phyloP scores from a whole-genome alignment of 92 coral and sea anemone genomes.

The Parazoanthus swiftii region DNA sequence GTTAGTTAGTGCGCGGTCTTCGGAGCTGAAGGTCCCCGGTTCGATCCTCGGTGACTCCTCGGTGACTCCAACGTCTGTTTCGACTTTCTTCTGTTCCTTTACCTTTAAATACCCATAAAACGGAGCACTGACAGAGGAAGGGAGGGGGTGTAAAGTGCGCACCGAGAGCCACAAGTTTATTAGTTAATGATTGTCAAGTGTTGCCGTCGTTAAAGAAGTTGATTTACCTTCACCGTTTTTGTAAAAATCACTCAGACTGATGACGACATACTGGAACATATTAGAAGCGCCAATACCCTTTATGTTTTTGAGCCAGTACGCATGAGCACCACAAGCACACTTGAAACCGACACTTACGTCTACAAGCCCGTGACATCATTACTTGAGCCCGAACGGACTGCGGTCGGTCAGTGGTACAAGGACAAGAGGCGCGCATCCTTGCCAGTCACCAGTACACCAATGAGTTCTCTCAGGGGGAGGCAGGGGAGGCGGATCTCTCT shows the following conservation, averaged over 20 bases:
- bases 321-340: conserved; percentile 12
- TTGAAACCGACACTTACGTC: neutral
- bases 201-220: too few relatives aligned
- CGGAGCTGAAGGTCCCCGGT: too few relatives aligned
- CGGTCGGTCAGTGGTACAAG: neutral
- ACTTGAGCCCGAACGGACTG: neutral
- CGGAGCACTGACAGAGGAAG: too few relatives aligned
- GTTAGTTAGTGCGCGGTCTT: too few relatives aligned
- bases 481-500: conserved; percentile 51
- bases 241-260: neutral
- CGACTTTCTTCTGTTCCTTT: too few relatives aligned
- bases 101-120: too few relatives aligned
- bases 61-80: too few relatives aligned
- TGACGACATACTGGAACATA: neutral
- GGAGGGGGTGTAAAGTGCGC: too few relatives aligned
- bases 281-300: conserved; percentile 19
- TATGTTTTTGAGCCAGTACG: conserved; percentile 31
- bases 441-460: conserved; percentile 60
- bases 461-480: conserved; percentile 27
- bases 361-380: neutral
- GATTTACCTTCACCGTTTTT: too few relatives aligned
- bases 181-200: too few relatives aligned
- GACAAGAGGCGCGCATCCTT: conserved; percentile 22
- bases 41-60: too few relatives aligned
- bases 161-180: too few relatives aligned